phyloP scores from a whole-genome alignment of 2,797 vertebrate species.

The Hyperoplus immaculatus region DNA sequence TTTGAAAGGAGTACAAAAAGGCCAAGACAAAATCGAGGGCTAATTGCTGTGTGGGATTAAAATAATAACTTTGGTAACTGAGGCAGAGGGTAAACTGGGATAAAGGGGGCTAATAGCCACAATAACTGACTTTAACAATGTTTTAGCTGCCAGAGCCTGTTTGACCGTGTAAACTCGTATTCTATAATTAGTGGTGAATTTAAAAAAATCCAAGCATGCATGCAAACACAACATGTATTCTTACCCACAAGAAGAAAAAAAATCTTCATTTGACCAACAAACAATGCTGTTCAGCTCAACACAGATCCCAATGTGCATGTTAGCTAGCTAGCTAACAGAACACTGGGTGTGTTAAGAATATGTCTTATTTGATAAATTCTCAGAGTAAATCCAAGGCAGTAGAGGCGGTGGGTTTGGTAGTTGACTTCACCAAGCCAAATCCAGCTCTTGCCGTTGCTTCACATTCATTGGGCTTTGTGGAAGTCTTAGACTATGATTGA shows the following conservation, averaged over 20 bases:
- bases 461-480: conserved; percentile 55
- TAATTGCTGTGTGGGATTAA: conserved; percentile 62
- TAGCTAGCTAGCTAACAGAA: conserved; percentile 35
- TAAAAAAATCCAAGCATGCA: conserved; percentile 16
- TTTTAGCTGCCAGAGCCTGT: conserved; percentile 23
- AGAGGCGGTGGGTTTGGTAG: conserved; percentile 57
- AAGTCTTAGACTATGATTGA: conserved; percentile 62
- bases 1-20: conserved; percentile 52
- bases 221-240: conserved; percentile 2
- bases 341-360: conserved; percentile 54
- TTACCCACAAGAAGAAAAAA: conserved; percentile 20
- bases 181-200: conserved; percentile 21
- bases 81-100: conserved; percentile 35
- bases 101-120: conserved; percentile 16
- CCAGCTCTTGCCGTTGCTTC: conserved; percentile 53
- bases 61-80: conserved; percentile 49
- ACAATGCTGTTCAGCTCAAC: conserved; percentile 25
- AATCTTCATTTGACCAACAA: conserved; percentile 18
- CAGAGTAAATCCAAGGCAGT: conserved; percentile 50
- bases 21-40: conserved; percentile 37
- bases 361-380: conserved; percentile 57
- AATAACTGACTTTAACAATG: conserved; percentile 10
- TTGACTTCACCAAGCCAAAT: conserved; percentile 56
- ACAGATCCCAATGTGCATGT: conserved; percentile 27
- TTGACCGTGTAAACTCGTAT: conserved; percentile 29